Evolutionary conservation across 2,888 invertebrate species (phyloP), one percentile per base, ranked within the genome.

Genomic region (Dryomyza anilis): DNA sequence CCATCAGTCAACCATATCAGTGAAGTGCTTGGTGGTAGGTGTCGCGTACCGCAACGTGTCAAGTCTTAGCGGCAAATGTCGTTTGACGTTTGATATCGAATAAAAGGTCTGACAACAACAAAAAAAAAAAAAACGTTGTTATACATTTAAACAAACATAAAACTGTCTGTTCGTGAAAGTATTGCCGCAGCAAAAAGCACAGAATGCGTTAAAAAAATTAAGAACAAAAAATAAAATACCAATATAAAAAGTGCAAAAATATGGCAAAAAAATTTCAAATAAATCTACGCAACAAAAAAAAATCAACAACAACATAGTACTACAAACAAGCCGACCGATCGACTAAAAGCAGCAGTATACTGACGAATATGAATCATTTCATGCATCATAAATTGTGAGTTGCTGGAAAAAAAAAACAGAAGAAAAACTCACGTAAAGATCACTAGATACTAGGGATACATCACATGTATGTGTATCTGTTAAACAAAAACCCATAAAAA

Each of bases 351-450:
- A 21, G 23, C 14, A 55, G n/a, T n/a, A n/a, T n/a, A n/a, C n/a
- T n/a, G n/a, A n/a, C n/a, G n/a, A n/a, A 23, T 3, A 55, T 55
- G 33, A 55, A 55, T 55, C 55, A 55, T 33, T 55, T 33, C 27
- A 52, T 16, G 30, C 55, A 33, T 16, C 55, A 55, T 55, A 55
- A 55, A 55, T 55, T 55, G 8, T 23, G 10, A 48, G 25, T 23
- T 23, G 19, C 36, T n/a, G n/a, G 21, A 33, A 55, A 33, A 55
- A 33, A 33, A 10, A 36, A 33, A 12, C 3, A 25, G n/a, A n/a
- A n/a, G n/a, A n/a, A n/a, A n/a, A n/a, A n/a, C n/a, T n/a, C n/a
- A n/a, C n/a, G n/a, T n/a, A n/a, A n/a, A n/a, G n/a, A n/a, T n/a
- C n/a, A n/a, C n/a, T n/a, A n/a, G n/a, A n/a, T n/a, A n/a, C n/a